These are phyloP conservation scores for Toxotes jaculatrix DNA, from an alignment of 2,113 vertebrate genomes.

Conservation along the genomic window DNA sequence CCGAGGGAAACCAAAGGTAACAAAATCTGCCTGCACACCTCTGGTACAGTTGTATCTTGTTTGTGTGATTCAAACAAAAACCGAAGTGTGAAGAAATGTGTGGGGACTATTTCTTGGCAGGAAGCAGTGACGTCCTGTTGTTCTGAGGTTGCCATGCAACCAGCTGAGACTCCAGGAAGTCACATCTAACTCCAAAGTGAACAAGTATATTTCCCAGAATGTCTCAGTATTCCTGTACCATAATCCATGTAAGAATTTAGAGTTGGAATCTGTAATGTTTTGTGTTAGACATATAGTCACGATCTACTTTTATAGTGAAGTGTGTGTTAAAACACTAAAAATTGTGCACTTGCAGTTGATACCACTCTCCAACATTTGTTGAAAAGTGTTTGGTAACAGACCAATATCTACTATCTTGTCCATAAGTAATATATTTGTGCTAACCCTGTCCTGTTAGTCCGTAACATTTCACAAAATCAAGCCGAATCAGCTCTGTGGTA, in stretches of 20 bases:
- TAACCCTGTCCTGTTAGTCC: no score
- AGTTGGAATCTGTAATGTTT: conserved; percentile 12
- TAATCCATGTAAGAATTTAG: neutral
- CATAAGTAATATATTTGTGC: neutral
- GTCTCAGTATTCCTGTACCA: neutral
- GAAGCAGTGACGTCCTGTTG: neutral
- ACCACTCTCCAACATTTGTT: neutral
- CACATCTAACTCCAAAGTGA: neutral
- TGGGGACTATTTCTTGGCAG: neutral
- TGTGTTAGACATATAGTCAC: neutral
- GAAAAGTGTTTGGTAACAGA: neutral
- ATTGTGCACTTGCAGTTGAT: neutral
- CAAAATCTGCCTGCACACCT: neutral
- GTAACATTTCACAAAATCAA: neutral
- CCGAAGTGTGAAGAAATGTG: neutral
- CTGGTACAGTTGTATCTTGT: neutral
- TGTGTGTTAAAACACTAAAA: no score
- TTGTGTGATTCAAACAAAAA: neutral
- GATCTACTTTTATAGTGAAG: neutral
- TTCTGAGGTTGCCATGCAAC: conserved; percentile 1
- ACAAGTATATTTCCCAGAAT: neutral
- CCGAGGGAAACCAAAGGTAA: neutral
- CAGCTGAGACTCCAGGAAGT: neutral
- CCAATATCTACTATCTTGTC: neutral
- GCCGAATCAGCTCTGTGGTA: neutral